phyloP scores from a whole-genome alignment of 2,797 vertebrate species.

The Characodon lateralis region DNA sequence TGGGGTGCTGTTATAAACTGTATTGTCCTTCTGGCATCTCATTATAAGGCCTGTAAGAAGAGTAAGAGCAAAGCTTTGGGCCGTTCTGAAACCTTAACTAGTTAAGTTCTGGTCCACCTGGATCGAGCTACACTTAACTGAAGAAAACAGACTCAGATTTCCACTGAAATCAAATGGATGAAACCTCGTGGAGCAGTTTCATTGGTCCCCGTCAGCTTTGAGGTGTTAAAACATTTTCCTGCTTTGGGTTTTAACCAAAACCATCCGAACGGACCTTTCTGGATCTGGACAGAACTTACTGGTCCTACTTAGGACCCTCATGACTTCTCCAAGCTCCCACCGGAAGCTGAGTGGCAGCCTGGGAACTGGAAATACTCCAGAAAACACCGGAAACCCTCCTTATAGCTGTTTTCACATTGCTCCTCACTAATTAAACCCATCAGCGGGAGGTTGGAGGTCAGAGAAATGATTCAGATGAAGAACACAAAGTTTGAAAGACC shows the following conservation, averaged over 20 bases:
- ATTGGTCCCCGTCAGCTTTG: background rate
- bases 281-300: background rate
- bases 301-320: background rate
- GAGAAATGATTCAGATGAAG: background rate
- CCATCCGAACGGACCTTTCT: background rate
- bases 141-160: background rate
- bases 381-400: background rate
- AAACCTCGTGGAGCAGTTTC: background rate
- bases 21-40: too few relatives aligned
- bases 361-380: background rate
- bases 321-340: background rate
- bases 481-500: background rate
- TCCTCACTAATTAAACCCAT: background rate
- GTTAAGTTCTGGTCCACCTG: too few relatives aligned
- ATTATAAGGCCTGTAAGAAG: background rate
- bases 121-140: background rate
- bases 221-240: too few relatives aligned
- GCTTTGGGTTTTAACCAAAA: too few relatives aligned
- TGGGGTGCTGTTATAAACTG: too few relatives aligned
- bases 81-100: background rate
- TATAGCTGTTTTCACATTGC: background rate
- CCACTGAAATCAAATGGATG: too few relatives aligned
- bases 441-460: background rate
- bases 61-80: background rate
- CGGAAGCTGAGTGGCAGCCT: too few relatives aligned